These are phyloP conservation scores for Gymnoscopelus microlampas DNA, from an alignment of 2,797 vertebrate species.

Conservation along the genomic window DNA sequence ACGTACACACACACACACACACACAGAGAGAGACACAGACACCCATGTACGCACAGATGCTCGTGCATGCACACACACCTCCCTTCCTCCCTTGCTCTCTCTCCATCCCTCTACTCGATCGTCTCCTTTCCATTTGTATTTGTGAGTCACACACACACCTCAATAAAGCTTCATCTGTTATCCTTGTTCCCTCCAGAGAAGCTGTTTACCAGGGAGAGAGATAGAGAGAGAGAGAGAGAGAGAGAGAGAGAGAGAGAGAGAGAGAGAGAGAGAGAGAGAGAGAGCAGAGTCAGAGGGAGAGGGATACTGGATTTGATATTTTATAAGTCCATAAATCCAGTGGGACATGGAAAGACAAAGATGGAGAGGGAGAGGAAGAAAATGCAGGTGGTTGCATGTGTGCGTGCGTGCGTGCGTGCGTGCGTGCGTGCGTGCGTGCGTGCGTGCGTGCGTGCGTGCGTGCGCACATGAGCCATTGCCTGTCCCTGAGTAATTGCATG, in stretches of 20 bases:
- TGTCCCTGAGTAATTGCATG: no score
- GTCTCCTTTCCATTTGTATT: no score
- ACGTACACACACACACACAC: background rate
- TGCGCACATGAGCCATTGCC: background rate
- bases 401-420: background rate
- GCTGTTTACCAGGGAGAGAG: background rate
- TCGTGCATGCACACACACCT: background rate
- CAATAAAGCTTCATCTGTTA: no score
- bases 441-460: background rate
- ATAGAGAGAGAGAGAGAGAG: background rate
- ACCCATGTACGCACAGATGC: background rate
- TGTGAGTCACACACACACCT: no score
- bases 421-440: background rate
- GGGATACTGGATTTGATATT: slow-evolving; percentile 18
- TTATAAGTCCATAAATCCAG: slow-evolving; percentile 7
- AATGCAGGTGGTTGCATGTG: slow-evolving; percentile 1
- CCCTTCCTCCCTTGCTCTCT: no score
- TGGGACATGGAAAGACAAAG: background rate
- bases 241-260: slow-evolving; percentile 1
- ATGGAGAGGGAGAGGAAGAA: background rate
- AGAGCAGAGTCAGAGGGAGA: background rate
- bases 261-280: background rate
- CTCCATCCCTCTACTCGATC: no score
- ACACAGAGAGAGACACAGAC: slow-evolving; percentile 3
- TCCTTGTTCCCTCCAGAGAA: no score